Percentiles rank a stretch among this genome's conserved stretches.
phyloP scores from a whole-genome alignment of 2,797 vertebrate species.

The Channa striata region DNA sequence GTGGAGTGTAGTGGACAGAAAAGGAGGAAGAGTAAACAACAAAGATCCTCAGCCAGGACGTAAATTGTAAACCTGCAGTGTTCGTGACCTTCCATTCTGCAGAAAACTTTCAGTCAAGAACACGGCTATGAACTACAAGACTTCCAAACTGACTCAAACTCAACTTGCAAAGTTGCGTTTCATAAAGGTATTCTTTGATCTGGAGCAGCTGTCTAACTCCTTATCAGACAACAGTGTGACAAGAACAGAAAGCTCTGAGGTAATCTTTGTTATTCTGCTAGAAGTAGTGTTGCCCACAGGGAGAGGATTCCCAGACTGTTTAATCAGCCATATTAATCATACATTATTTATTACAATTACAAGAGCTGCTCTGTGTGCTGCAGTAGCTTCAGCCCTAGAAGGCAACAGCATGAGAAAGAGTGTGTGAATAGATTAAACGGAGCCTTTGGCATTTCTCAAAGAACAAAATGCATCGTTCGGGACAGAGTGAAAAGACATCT shows the following conservation, averaged over 20 bases:
- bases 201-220: constrained; percentile 62
- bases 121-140: neutral
- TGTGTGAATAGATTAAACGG: constrained; percentile 73
- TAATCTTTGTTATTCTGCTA: constrained; percentile 80
- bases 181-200: constrained; percentile 75
- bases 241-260: constrained; percentile 74
- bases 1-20: neutral
- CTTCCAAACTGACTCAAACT: constrained; percentile 39
- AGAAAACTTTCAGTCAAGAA: constrained; percentile 21
- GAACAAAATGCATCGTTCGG: constrained; percentile 67
- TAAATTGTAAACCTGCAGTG: neutral
- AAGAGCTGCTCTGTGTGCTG: constrained; percentile 69
- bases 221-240: constrained; percentile 69
- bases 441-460: constrained; percentile 64
- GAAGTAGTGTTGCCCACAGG: constrained; percentile 72
- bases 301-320: constrained; percentile 79
- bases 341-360: constrained; percentile 82
- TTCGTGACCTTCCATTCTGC: neutral
- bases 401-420: constrained; percentile 64
- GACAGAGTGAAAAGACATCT: constrained; percentile 56
- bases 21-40: neutral
- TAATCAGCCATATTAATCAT: constrained; percentile 83
- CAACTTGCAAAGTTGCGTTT: constrained; percentile 38
- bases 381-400: constrained; percentile 62
- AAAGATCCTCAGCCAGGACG: neutral